A percentile compares a stretch with the other conserved stretches of the same genome.
Conservation (phyloP, 2,797 vertebrate genomes). For the Darevskia mixta region DNA sequence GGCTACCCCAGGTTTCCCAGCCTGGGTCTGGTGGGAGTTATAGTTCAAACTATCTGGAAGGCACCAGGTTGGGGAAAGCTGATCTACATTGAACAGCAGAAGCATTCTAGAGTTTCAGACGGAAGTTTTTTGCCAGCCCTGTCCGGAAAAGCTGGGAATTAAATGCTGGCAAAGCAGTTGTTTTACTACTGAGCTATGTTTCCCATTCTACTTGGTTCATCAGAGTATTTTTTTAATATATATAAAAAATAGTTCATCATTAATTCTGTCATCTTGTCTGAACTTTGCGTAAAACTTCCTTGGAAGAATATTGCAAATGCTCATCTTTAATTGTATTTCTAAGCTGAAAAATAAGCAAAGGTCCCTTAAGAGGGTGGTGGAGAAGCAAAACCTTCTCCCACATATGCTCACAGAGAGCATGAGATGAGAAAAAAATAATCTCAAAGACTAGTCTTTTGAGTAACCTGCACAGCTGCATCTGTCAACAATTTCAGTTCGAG, state of each 20-base stretch:
- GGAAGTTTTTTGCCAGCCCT: not conserved
- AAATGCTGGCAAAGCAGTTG: not conserved
- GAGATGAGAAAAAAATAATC: not conserved
- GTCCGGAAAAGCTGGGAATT: not conserved
- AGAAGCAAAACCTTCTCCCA: not conserved
- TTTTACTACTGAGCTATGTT: not conserved
- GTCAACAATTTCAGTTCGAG: not conserved
- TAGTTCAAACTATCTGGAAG: not conserved
- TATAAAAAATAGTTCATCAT: not conserved
- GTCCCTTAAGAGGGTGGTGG: not conserved
- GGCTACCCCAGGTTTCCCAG: no score
- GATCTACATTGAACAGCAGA: not conserved
- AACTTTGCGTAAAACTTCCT: not conserved
- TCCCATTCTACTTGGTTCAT: not conserved
- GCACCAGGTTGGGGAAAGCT: not conserved
- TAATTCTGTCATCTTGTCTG: not conserved
- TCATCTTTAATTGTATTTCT: not conserved
- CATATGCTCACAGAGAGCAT: not conserved
- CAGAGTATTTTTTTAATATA: no score
- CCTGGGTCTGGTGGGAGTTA: not conserved
- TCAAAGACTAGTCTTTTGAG: not conserved
- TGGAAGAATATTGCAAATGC: no score
- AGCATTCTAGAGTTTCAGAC: not conserved
- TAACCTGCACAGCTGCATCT: not conserved
- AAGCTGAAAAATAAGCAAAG: not conserved